Evolutionary conservation across 2,113 vertebrate species (phyloP), one percentile per base, ranked within the genome.

Genomic region (Ibidorhyncha struthersii): DNA sequence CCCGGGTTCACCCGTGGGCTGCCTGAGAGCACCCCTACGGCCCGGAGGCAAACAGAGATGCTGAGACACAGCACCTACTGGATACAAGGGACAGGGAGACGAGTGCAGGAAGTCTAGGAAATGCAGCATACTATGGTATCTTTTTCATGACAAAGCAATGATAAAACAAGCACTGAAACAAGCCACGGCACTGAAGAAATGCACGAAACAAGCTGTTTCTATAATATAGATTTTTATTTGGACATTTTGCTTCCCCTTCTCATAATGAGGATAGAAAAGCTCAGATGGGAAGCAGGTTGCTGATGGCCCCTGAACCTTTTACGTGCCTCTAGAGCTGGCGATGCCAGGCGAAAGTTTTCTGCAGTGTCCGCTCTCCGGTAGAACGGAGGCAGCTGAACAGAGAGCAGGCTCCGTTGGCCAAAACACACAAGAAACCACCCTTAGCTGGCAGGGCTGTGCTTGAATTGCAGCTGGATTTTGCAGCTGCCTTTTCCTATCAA

Each of bases 261-360:
- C 36, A 4, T n/a, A 76, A 38, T 0, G 1, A 50, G 16, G 40
- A 73, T 1, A 49, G 63, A 38, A 81, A 45, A 55, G 21, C 36
- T 66, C 32, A 56, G 45, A 56, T 8, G 25, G 23, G 25, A 86
- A 90, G 59, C 32, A 81, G 67, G 22, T 8, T 27, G n/a, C 38
- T 86, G 63, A 58, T 10, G 16, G 41, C 16, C 26, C 41, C 8
- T 26, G 52, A 72, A 52, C 7, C 47, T 84, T 62, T 50, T 32
- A 12, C 0, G 0, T 43, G 73, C 41, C 43, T 66, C 23, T 21
- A 73, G 17, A 36, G 43, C 50, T 45, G 32, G 19, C 1, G 1
- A 58, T 21, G 18, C 20, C 71, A 58, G 47, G n/a, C 21, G 3
- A 47, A 87, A n/a, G 9, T 14, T 47, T 50, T 43, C 38, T 63